A percentile compares a stretch with the other conserved stretches of the same genome.
Conservation (phyloP, 2,888 invertebrate species). For the Drosophila kuntzei region DNA sequence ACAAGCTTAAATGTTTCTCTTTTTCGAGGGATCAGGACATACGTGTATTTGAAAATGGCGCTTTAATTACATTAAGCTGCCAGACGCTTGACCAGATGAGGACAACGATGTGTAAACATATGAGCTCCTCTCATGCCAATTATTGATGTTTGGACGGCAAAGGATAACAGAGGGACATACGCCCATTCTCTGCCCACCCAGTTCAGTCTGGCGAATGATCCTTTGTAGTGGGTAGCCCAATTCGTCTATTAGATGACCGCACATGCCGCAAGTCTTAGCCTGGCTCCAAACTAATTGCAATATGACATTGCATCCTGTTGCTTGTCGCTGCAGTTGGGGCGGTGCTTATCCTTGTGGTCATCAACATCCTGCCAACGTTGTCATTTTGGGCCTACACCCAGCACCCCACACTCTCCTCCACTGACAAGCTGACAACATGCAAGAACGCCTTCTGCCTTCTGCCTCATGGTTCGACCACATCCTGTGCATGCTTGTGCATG, state of each 20-base stretch:
- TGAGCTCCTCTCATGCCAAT: constrained; percentile 38
- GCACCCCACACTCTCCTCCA: not conserved
- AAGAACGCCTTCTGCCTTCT: constrained; percentile 16
- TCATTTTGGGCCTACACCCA: constrained; percentile 61
- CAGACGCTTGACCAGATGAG: constrained; percentile 49
- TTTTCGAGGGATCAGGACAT: constrained; percentile 15
- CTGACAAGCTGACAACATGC: constrained; percentile 72
- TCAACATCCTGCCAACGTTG: constrained; percentile 55
- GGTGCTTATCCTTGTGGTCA: constrained; percentile 49
- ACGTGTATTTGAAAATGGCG: constrained; percentile 50
- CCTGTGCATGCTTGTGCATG: constrained; percentile 75
- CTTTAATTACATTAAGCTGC: constrained; percentile 78
- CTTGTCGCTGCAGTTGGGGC: constrained; percentile 28
- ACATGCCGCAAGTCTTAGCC: constrained; percentile 52
- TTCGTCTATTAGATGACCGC: constrained; percentile 67
- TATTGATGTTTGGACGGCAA: constrained; percentile 56
- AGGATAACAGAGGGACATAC: constrained; percentile 33
- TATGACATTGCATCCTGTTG: constrained; percentile 73
- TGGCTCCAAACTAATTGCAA: constrained; percentile 73
- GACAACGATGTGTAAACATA: constrained; percentile 23
- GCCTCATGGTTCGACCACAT: constrained; percentile 46
- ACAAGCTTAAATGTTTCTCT: constrained; percentile 10
- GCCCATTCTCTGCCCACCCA: not conserved
- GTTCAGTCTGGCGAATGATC: constrained; percentile 26
- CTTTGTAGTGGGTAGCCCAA: constrained; percentile 42